Conservation (phyloP, 2,113 vertebrate species). For the Laterallus jamaicensis region DNA sequence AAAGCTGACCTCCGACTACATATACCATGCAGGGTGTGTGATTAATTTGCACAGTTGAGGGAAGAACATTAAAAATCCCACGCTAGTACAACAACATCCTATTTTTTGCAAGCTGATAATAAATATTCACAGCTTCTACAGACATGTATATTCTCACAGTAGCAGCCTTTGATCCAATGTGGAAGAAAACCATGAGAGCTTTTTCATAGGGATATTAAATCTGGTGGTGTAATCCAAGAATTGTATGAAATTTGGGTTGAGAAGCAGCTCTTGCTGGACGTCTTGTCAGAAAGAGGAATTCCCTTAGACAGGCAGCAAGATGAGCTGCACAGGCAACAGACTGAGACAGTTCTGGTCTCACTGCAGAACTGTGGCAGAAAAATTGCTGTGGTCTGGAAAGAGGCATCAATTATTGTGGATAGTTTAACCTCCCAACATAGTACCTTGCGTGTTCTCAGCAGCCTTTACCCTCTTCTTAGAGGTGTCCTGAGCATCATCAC, state of each 20-base stretch:
- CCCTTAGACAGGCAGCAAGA: background rate
- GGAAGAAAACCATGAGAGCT: background rate
- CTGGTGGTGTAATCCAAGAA: background rate
- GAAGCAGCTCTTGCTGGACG: background rate
- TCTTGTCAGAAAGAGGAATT: background rate
- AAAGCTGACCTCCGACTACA: background rate
- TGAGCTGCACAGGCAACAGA: background rate
- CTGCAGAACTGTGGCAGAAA: background rate
- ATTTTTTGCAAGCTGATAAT: background rate
- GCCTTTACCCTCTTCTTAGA: background rate
- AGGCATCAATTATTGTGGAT: background rate
- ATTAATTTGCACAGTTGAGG: background rate
- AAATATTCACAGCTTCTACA: background rate
- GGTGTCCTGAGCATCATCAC: background rate
- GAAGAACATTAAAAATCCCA: background rate
- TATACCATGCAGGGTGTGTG: rapidly evolving
- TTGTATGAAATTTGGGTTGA: background rate
- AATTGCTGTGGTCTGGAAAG: background rate
- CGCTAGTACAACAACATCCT: background rate
- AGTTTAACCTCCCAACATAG: background rate
- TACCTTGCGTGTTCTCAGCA: background rate
- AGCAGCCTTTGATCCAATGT: background rate
- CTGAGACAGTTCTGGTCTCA: background rate
- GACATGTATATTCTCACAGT: background rate
- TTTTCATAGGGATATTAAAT: background rate